Evolutionary conservation across 2,113 vertebrate genomes (phyloP), one percentile per base, ranked within the genome.

Genomic region (Xyliphius kryptos): DNA sequence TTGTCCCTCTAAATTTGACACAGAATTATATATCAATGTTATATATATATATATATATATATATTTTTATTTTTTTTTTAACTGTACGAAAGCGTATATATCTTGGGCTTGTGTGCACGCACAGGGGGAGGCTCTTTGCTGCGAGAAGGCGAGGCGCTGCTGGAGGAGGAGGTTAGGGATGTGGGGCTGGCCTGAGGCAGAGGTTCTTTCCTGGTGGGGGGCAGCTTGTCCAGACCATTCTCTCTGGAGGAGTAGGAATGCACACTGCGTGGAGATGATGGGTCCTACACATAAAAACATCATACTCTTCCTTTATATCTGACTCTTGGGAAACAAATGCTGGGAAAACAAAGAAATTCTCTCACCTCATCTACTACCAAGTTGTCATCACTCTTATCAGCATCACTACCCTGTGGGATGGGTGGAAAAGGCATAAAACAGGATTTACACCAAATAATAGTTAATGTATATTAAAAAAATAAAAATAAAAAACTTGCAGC

Each of bases 301-400:
- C 5, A 15, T 12, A 32, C 43, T 22, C n/a, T 46, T 26, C 26
- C 3, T 57, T 46, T 14, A 43, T 5, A 19, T 26, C 5, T 14
- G n/a, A n/a, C 11, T 3, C 22, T 15, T 55, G 11, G 5, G 43
- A 11, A 15, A 21, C n/a, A 2, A 32, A 10, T 2, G 19, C 7
- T 43, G 47, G n/a, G n/a, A n/a, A n/a, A n/a, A n/a, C n/a, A n/a
- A n/a, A n/a, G n/a, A n/a, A n/a, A n/a, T n/a, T n/a, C n/a, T n/a
- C n/a, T 71, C 66, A 88, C 87, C 86, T 87, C 93, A 70, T 94
- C 92, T 68, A 95, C 93, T 67, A 95, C 91, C 83, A 95, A 79
- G 82, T 94, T 94, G 83, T 95, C 92, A 57, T 95, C 92, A 3
- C 93, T 95, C 70, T 93, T 94, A 74, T 95, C 93, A 0, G 88